Base-by-base conservation (phyloP, 1,140 invertebrate genomes). In the Ceratosolen fusciceps region DNA sequence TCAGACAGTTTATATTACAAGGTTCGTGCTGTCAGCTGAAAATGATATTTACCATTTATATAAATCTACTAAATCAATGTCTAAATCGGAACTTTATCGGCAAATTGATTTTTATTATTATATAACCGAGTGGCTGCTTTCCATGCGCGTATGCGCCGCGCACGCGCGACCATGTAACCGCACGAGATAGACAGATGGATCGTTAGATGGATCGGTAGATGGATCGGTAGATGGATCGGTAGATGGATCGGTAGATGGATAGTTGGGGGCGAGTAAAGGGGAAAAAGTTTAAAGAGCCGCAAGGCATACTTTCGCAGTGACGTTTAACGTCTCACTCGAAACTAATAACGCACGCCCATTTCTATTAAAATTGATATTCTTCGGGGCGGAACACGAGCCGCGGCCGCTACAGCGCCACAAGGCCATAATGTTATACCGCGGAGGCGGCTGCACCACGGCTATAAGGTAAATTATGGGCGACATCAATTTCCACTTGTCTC, bases 401-500 rank as follows among this genome's bases (percentile, higher is more conserved):
- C 24, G 3, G 5, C 26, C 26, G 12, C 2, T 56, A 7, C 54
- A 26, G 60, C 12, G 31, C 31, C 21, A 31, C 19, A 37, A 19
- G 19, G 19, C 3, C 58, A n/a, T 21, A 62, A 62, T 62, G n/a
- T n/a, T n/a, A n/a, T n/a, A 62, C 21, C 58, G 14, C 58, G 12
- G 60, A n/a, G n/a, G n/a, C n/a, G 31, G 7, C 31, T 37, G 10
- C 10, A 16, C 4, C 10, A 16, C 4, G 19, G 31, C 19, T 16
- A 16, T 65, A 31, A 65, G 19, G 37, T 65, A 65, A 65, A 65
- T 65, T 65, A 65, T 65, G 60, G 31, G 16, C n/a, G 37, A 65
- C 60, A 65, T 65, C 60, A 65, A 65, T 65, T 37, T 65, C 31
- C 60, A 65, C 60, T 65, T 65, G 60, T 65, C 31, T 65, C 60